phyloP scores from a whole-genome alignment of 2,113 vertebrate genomes.

The Thomomys bottae region DNA sequence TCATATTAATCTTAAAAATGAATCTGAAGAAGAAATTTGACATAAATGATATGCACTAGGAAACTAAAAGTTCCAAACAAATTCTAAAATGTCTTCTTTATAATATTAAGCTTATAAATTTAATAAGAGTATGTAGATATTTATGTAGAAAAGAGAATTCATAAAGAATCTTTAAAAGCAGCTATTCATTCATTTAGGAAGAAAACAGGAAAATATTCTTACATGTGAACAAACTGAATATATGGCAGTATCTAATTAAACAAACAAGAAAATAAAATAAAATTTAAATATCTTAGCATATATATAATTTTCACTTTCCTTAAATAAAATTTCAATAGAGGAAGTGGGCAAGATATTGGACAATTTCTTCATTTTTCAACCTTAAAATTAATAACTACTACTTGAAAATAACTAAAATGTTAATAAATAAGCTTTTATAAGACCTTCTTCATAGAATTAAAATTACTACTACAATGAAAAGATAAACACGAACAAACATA shows the following conservation, averaged over 20 bases:
- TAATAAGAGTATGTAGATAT: neutral
- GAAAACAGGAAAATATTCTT: neutral
- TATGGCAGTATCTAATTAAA: neutral
- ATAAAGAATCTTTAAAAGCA: neutral
- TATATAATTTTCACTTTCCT: neutral
- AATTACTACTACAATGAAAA: neutral
- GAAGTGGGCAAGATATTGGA: neutral
- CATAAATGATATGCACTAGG: neutral
- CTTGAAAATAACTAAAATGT: neutral
- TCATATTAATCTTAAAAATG: neutral
- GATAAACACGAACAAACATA: constrained; percentile 13
- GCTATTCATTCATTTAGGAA: neutral
- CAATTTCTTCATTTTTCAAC: neutral
- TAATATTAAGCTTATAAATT: neutral
- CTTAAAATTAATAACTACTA: neutral
- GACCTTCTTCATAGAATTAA: neutral
- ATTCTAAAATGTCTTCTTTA: neutral
- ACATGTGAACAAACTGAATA: neutral
- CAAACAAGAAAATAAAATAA: neutral
- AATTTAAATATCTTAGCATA: neutral
- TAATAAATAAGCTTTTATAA: neutral
- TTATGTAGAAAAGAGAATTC: neutral
- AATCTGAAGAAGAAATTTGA: neutral
- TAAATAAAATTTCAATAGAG: neutral
- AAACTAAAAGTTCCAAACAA: constrained; percentile 21